Evolutionary conservation across 1,140 invertebrate genomes (phyloP).

Genomic region (Lasaia peninsularis): DNA sequence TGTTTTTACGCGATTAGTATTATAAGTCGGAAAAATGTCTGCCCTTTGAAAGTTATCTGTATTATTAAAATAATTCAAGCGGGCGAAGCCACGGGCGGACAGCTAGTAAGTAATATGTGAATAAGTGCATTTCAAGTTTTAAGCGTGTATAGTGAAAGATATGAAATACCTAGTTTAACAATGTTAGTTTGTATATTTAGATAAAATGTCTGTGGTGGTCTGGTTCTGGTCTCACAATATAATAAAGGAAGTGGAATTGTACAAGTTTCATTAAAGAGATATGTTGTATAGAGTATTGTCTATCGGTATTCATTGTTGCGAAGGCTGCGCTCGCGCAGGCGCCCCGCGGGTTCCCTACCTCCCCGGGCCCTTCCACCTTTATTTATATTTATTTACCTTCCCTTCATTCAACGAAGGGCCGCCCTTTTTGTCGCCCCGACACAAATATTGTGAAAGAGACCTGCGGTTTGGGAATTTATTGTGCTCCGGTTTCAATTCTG

Average conservation of each 20-base stretch:
- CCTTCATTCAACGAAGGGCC: constrained; percentile 73
- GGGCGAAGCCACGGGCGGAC: too few species aligned
- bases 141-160: too few species aligned
- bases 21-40: too few species aligned
- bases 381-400: constrained; percentile 78
- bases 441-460: constrained; percentile 74
- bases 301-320: constrained; percentile 21
- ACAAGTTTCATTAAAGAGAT: constrained; percentile 15
- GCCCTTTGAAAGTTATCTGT: too few species aligned
- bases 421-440: constrained; percentile 74
- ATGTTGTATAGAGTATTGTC: constrained; percentile 13
- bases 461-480: constrained; percentile 74
- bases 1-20: too few species aligned
- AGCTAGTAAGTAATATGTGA: too few species aligned
- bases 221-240: too few species aligned
- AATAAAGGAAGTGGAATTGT: constrained; percentile 6
- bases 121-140: too few species aligned
- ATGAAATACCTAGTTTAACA: too few species aligned
- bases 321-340: constrained; percentile 40
- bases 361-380: constrained; percentile 61
- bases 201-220: too few species aligned
- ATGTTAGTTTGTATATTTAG: too few species aligned
- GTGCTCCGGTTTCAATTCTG: constrained; percentile 56
- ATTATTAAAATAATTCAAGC: too few species aligned
- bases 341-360: constrained; percentile 59